Base-by-base conservation (phyloP, 64 coral and sea anemone species). In the Dendrophyllia cribrosa region DNA sequence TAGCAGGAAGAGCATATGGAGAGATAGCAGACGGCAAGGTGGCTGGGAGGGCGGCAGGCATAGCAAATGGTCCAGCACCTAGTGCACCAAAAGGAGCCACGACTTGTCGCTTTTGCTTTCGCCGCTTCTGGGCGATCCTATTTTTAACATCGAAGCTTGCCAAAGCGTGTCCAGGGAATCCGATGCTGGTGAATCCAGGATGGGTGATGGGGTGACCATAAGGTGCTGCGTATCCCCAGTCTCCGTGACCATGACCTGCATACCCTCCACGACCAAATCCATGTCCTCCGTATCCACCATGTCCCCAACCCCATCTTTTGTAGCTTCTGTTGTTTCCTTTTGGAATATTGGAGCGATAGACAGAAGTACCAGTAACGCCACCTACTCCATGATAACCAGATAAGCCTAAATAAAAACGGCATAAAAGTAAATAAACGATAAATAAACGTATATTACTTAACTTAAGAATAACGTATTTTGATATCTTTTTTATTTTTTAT, bases 141-240 rank as follows among this genome's bases (percentile, higher is more conserved):
- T 93, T 99, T 79, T 96, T 96, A 11, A 99, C 94, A 72, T 99
- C 97, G 78, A 92, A 76, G 46, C 94, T 99, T 79, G 97, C 95
- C n/a, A 96, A 56, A 1, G 97, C 97, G 89, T 99, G 97, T 8
- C 97, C 97, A 5, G 97, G 97, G 53, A 85, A 99, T 3, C 97
- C 97, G 26, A 99, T 93, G 60, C 94, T 99, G 2, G 97, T 92
- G 58, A 99, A 99, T 71, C 97, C 97, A 8, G 97, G 97, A 76
- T 99, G 97, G 9, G 97, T 99, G 70, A 99, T 96, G 12, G 97
- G 97, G 52, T 99, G 97, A 15, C 97, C 94, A 47, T 93, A 95
- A 45, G 96, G 96, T 56, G 94, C 94, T 9, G 94, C 78, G 48
- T 91, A 96, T 4, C 80, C 93, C 70, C 72, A 83, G 0, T 72